phyloP scores from a whole-genome alignment of 2,888 invertebrate species.

The Diadegma fenestrale region DNA sequence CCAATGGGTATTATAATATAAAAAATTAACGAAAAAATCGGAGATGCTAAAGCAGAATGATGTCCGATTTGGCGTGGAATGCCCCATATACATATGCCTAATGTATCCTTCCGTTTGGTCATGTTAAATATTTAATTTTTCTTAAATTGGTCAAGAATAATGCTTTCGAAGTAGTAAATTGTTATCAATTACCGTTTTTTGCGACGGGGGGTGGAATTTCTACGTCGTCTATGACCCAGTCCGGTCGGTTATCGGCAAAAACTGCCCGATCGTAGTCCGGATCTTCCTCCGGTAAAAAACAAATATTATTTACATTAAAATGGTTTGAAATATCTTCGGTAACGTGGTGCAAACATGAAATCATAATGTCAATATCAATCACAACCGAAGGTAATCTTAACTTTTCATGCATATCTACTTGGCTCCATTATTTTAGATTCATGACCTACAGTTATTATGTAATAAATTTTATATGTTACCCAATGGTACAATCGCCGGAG shows the following conservation, averaged over 20 bases:
- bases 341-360: neutral
- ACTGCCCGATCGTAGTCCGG: neutral
- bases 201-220: neutral
- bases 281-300: slow-evolving; percentile 12
- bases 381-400: neutral
- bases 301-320: neutral
- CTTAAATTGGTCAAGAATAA: too few relatives aligned
- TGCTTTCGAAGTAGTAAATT: slow-evolving; percentile 9
- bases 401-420: slow-evolving; percentile 12
- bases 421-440: neutral
- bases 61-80: too few relatives aligned
- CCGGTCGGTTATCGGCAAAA: slow-evolving; percentile 1
- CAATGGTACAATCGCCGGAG: slow-evolving; percentile 23
- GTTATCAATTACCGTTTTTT: slow-evolving; percentile 26
- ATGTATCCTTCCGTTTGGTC: too few relatives aligned
- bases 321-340: neutral
- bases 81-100: too few relatives aligned
- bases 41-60: too few relatives aligned
- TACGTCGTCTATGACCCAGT: slow-evolving; percentile 10
- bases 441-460: neutral
- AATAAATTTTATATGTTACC: slow-evolving; percentile 33
- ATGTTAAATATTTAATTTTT: too few relatives aligned
- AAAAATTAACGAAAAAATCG: too few relatives aligned
- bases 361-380: neutral
- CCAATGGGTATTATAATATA: too few relatives aligned